Evolutionary conservation across 2,888 invertebrate genomes (phyloP).

Genomic region (Acanthococcus lagerstroemiae): DNA sequence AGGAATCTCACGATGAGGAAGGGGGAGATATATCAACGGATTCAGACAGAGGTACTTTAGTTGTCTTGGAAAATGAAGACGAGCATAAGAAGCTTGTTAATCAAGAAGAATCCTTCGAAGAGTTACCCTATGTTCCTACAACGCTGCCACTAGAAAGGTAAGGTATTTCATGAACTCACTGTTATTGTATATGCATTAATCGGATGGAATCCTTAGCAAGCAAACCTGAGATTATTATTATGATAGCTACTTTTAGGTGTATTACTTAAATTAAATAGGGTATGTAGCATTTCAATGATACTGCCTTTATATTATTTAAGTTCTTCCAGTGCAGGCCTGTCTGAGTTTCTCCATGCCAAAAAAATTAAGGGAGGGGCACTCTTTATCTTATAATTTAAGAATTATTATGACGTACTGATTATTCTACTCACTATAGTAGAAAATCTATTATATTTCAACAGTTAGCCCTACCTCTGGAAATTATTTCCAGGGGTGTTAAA

Average conservation of each 20-base stretch:
- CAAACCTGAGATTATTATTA: too few species aligned
- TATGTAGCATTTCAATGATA: background rate
- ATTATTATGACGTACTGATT: background rate
- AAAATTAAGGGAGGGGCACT: too few species aligned
- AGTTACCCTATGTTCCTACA: conserved; percentile 81
- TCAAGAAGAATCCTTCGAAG: conserved; percentile 69
- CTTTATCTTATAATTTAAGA: background rate
- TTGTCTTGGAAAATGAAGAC: conserved; percentile 46
- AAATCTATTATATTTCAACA: too few species aligned
- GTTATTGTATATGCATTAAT: background rate
- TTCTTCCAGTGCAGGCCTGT: too few species aligned
- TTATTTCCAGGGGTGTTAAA: too few species aligned
- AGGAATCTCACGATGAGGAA: conserved; percentile 28
- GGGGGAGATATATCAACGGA: conserved; percentile 35
- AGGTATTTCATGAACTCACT: background rate
- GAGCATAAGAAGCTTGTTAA: conserved; percentile 68
- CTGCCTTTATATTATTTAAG: background rate
- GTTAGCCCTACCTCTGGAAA: too few species aligned
- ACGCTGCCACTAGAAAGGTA: conserved; percentile 70
- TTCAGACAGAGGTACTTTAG: conserved; percentile 34
- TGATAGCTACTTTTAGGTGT: too few species aligned
- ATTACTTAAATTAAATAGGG: too few species aligned
- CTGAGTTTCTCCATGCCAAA: too few species aligned
- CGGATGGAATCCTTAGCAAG: background rate
- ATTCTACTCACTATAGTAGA: too few species aligned